Conservation (phyloP, 2,888 invertebrate genomes). For the Marronus borbonicus region DNA sequence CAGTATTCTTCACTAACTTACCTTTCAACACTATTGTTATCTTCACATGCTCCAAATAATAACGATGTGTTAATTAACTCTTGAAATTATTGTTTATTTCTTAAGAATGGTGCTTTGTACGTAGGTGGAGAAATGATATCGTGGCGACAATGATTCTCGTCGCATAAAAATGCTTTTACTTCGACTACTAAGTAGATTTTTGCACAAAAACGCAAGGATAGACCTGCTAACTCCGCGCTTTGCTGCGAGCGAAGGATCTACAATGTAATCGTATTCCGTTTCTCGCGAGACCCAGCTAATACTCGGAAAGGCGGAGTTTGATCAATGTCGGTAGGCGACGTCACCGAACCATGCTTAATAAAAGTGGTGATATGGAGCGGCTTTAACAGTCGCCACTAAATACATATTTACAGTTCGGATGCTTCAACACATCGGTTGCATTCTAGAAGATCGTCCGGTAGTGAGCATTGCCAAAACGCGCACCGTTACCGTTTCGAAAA, state of each 20-base stretch:
- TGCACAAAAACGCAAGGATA: background rate
- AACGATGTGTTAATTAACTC: too few species aligned
- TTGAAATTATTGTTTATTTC: too few species aligned
- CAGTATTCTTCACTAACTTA: too few species aligned
- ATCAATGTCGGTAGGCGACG: slow-evolving; percentile 63
- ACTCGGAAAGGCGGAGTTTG: slow-evolving; percentile 61
- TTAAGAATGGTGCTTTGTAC: too few species aligned
- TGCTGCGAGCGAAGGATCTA: background rate
- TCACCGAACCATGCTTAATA: slow-evolving; percentile 55
- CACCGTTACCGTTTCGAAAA: too few species aligned
- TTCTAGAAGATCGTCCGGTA: background rate
- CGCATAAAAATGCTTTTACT: too few species aligned
- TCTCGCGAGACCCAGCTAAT: background rate
- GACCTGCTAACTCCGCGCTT: background rate
- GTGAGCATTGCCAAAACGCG: background rate
- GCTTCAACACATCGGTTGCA: background rate
- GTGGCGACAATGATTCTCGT: too few species aligned
- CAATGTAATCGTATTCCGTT: background rate
- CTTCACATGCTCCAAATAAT: too few species aligned
- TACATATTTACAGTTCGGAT: slow-evolving; percentile 18
- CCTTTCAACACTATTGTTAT: too few species aligned
- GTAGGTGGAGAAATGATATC: too few species aligned
- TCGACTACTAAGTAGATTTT: too few species aligned
- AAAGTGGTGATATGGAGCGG: slow-evolving; percentile 34
- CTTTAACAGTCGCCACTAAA: slow-evolving; percentile 12